Conservation (phyloP, 35 echinoderm and acorn worm genomes). For the Apostichopus japonicus region DNA sequence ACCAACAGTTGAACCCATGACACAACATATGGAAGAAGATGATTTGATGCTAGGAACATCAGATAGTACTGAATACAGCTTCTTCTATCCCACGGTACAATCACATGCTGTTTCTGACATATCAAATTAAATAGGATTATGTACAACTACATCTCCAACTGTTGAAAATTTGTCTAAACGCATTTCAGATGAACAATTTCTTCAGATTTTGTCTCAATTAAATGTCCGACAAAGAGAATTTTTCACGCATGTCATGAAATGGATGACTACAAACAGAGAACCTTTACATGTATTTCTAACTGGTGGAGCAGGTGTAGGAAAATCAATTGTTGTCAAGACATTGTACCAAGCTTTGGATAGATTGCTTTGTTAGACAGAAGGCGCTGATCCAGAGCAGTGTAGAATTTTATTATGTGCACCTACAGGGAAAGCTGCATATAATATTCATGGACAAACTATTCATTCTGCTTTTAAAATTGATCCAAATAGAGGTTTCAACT, state of each 20-base stretch:
- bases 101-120: background rate
- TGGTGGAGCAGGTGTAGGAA: constrained; percentile 59
- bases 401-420: constrained; percentile 46
- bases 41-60: background rate
- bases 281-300: constrained; percentile 52
- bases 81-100: background rate
- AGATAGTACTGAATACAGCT: background rate
- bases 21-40: background rate
- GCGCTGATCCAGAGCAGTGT: constrained; percentile 39
- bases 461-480: constrained; percentile 51
- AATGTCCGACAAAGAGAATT: too few relatives aligned
- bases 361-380: constrained; percentile 21
- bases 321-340: constrained; percentile 21
- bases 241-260: constrained; percentile 26
- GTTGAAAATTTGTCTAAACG: constrained; percentile 5
- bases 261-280: background rate
- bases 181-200: constrained; percentile 15
- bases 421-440: constrained; percentile 56
- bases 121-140: background rate
- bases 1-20: background rate
- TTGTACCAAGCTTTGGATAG: constrained; percentile 25
- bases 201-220: background rate
- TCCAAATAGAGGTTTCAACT: constrained; percentile 45
- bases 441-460: constrained; percentile 34
- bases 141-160: too few relatives aligned